phyloP scores from a whole-genome alignment of 2,113 vertebrate genomes.

The Gymnarchus niloticus region DNA sequence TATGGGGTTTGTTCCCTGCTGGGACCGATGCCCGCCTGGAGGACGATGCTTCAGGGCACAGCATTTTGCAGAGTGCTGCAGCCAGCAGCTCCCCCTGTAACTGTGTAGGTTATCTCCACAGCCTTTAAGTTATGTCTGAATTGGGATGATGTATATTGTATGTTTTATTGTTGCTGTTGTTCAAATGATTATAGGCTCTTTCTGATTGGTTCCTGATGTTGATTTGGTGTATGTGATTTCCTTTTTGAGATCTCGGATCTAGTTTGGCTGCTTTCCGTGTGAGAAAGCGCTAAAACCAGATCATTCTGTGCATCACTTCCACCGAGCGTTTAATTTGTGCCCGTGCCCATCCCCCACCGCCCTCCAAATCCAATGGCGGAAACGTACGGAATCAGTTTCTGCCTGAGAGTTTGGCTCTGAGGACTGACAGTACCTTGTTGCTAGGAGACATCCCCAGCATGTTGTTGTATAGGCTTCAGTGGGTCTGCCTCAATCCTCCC shows the following conservation, averaged over 20 bases:
- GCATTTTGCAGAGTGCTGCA: background rate
- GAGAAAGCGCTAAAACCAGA: background rate
- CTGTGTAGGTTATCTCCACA: background rate
- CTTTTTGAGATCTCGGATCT: background rate
- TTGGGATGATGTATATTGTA: background rate
- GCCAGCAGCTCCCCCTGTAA: background rate
- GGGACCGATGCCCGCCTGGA: background rate
- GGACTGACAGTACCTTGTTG: slow-evolving; percentile 60
- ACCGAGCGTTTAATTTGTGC: background rate
- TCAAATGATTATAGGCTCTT: background rate
- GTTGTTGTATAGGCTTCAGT: slow-evolving; percentile 58
- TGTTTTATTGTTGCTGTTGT: background rate
- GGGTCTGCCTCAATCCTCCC: slow-evolving; percentile 27
- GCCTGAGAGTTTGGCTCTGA: slow-evolving; percentile 56
- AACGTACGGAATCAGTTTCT: slow-evolving; percentile 63
- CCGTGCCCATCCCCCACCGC: slow-evolving; percentile 33
- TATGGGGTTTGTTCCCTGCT: background rate
- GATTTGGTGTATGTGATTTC: background rate
- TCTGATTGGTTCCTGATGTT: background rate
- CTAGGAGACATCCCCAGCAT: slow-evolving; percentile 69
- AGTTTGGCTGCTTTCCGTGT: background rate
- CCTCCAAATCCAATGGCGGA: slow-evolving; percentile 45
- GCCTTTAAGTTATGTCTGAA: background rate
- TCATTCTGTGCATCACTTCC: background rate
- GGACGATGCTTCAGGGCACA: background rate